A percentile compares a stretch with the other conserved stretches of the same genome.
Evolutionary conservation across 2,113 vertebrate species (phyloP).

Genomic region (Labeo catla): DNA sequence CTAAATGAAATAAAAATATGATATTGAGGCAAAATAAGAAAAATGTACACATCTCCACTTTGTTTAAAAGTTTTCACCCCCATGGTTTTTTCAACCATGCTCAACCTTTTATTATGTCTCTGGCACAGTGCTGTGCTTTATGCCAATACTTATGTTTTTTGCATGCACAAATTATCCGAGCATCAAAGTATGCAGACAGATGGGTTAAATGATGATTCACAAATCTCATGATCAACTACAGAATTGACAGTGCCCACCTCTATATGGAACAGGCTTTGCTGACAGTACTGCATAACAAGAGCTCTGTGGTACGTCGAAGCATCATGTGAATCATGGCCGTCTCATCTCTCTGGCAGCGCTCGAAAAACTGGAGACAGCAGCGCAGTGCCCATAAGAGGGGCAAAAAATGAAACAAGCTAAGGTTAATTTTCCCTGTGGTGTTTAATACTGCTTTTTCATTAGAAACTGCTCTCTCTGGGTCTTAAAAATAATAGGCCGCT

Average conservation of each 20-base stretch:
- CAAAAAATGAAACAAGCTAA: conserved; percentile 17
- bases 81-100: not conserved
- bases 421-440: conserved; percentile 26
- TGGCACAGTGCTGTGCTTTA: not conserved
- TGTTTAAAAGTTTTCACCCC: too few relatives aligned
- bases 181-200: not conserved
- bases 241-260: not conserved
- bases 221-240: conserved; percentile 5
- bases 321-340: conserved; percentile 16
- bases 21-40: too few relatives aligned
- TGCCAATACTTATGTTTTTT: not conserved
- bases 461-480: conserved; percentile 20
- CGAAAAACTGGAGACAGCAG: not conserved
- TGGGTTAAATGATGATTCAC: not conserved
- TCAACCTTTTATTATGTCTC: not conserved
- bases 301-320: conserved; percentile 29
- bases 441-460: conserved; percentile 23
- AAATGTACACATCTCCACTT: too few relatives aligned
- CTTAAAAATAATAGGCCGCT: conserved; percentile 23
- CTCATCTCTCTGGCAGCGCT: conserved; percentile 15
- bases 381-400: conserved; percentile 9
- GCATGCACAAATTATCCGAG: not conserved
- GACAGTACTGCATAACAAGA: conserved; percentile 19
- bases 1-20: too few relatives aligned
- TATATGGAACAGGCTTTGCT: not conserved